These are phyloP conservation scores for Atractosteus spatula DNA, from an alignment of 2,113 vertebrate species.

Conservation along the genomic window DNA sequence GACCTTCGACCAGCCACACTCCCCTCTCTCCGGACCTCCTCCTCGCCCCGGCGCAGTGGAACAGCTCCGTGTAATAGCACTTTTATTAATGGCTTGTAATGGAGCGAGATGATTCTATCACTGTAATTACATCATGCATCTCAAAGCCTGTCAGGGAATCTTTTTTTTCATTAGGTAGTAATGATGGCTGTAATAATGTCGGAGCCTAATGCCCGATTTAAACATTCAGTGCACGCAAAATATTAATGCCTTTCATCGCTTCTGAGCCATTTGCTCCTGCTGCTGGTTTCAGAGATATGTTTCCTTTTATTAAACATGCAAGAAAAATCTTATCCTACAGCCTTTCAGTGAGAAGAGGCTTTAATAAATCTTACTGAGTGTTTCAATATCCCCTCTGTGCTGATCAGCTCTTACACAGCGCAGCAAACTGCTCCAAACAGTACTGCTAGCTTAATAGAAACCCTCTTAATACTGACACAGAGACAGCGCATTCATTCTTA, in stretches of 20 bases:
- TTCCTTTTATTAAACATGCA: conserved; percentile 4
- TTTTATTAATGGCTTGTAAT: conserved; percentile 47
- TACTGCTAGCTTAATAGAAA: too few species aligned
- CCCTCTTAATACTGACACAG: too few species aligned
- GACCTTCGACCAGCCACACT: conserved; percentile 10
- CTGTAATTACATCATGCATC: conserved; percentile 48
- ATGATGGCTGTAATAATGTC: conserved; percentile 3
- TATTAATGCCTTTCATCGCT: conserved; percentile 16
- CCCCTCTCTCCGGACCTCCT: conserved; percentile 22
- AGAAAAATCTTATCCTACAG: conserved; percentile 4
- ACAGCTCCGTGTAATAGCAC: conserved; percentile 12
- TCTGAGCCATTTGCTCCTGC: neutral
- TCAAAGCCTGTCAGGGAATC: conserved; percentile 50
- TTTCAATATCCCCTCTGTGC: neutral
- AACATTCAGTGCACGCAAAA: conserved; percentile 6
- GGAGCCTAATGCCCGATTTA: neutral
- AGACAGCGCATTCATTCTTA: too few species aligned
- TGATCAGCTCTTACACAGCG: neutral
- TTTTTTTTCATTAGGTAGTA: conserved; percentile 34
- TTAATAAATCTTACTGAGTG: neutral
- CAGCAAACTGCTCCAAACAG: too few species aligned
- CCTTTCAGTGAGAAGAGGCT: neutral
- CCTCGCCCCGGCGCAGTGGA: conserved; percentile 16
- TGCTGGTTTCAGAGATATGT: neutral
- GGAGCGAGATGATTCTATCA: conserved; percentile 47